These are phyloP conservation scores for Platygyra sinensis DNA, from an alignment of 64 coral and sea anemone species.

Conservation along the genomic window DNA sequence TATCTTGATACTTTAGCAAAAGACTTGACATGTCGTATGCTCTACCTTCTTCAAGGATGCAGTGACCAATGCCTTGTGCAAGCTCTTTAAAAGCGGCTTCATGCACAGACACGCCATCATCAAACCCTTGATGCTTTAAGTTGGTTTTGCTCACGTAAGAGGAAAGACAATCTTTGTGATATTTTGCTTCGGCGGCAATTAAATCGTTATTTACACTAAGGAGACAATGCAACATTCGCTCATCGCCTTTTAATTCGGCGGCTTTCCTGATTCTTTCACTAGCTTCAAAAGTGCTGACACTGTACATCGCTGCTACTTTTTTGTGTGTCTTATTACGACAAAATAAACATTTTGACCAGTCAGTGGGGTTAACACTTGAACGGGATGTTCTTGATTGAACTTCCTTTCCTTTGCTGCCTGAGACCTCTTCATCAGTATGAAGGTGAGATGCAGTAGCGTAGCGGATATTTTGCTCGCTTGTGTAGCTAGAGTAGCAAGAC, in stretches of 20 bases:
- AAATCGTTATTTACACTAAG: slow-evolving; percentile 47
- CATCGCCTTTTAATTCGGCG: slow-evolving; percentile 47
- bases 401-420: neutral
- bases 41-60: slow-evolving; percentile 17
- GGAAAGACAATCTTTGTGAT: slow-evolving; percentile 28
- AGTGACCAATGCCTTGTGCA: neutral
- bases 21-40: slow-evolving; percentile 45
- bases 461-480: slow-evolving; percentile 54
- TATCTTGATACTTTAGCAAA: slow-evolving; percentile 22
- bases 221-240: slow-evolving; percentile 44
- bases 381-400: neutral
- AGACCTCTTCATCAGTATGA: slow-evolving; percentile 1
- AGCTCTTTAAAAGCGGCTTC: slow-evolving; percentile 15
- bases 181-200: slow-evolving; percentile 48
- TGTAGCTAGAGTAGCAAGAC: slow-evolving; percentile 63
- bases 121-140: slow-evolving; percentile 2
- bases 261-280: slow-evolving; percentile 43
- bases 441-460: neutral
- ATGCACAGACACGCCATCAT: neutral
- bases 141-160: slow-evolving; percentile 33
- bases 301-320: slow-evolving; percentile 46
- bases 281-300: slow-evolving; percentile 39
- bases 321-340: slow-evolving; percentile 38
- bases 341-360: slow-evolving; percentile 51
- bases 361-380: neutral